phyloP scores from a whole-genome alignment of 2,797 vertebrate genomes.

The Eleutherodactylus coqui region DNA sequence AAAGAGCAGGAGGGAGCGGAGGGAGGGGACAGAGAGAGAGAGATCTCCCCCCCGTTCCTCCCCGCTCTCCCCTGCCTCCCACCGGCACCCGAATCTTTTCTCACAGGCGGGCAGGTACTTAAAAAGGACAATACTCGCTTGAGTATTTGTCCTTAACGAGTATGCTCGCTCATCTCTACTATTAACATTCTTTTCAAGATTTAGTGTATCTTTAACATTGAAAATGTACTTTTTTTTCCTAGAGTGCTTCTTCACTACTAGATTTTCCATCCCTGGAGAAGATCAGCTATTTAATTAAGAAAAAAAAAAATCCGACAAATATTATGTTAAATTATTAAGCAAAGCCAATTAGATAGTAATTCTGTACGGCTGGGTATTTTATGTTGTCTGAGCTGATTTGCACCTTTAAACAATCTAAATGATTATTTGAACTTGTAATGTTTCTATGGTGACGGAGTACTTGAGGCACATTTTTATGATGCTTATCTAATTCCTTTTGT shows the following conservation, averaged over 20 bases:
- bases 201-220: too few relatives aligned
- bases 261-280: background rate
- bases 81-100: too few relatives aligned
- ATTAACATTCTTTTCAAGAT: too few relatives aligned
- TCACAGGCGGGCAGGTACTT: too few relatives aligned
- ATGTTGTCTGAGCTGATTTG: slow-evolving; percentile 20
- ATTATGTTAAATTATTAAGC: slow-evolving; percentile 42
- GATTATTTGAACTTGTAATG: slow-evolving; percentile 57
- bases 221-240: background rate
- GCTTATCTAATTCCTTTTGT: slow-evolving; percentile 61
- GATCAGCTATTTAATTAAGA: slow-evolving; percentile 62
- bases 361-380: slow-evolving; percentile 19
- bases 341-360: slow-evolving; percentile 46
- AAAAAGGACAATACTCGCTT: too few relatives aligned
- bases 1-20: too few relatives aligned
- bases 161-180: too few relatives aligned
- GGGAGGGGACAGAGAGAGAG: too few relatives aligned
- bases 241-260: background rate
- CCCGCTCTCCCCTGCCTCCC: too few relatives aligned
- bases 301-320: slow-evolving; percentile 47
- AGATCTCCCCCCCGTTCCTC: too few relatives aligned
- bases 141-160: too few relatives aligned
- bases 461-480: slow-evolving; percentile 54
- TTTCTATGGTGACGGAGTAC: slow-evolving; percentile 53
- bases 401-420: slow-evolving; percentile 53